Conservation (phyloP, 2,888 invertebrate genomes). For the Fragum fragum region DNA sequence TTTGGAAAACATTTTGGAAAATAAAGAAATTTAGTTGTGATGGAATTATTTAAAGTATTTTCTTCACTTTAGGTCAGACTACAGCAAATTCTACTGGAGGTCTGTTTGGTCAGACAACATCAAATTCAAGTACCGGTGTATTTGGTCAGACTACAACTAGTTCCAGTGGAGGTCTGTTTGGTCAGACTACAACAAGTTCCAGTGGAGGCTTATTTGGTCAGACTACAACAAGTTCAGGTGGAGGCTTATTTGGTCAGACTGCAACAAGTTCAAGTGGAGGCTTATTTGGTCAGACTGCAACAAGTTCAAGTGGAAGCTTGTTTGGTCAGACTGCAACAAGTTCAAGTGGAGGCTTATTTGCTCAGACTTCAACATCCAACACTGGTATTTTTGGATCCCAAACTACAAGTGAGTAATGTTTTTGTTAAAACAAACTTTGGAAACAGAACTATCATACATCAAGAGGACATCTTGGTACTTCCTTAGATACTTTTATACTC, state of each 20-base stretch:
- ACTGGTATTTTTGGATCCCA: constrained; percentile 41
- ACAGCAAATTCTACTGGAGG: constrained; percentile 25
- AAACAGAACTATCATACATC: no score
- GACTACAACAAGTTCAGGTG: constrained; percentile 38
- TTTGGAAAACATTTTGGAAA: no score
- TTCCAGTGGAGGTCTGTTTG: constrained; percentile 8
- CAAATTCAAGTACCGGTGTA: constrained; percentile 28
- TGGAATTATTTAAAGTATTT: no score
- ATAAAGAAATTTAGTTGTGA: no score
- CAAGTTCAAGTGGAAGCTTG: constrained; percentile 21
- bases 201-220: constrained; percentile 5
- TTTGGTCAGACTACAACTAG: constrained; percentile 41
- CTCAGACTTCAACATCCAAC: constrained; percentile 35
- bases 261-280: constrained; percentile 25
- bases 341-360: constrained; percentile 42
- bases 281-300: constrained; percentile 34
- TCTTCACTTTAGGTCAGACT: no score
- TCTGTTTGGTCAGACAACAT: constrained; percentile 47
- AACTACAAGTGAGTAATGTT: background rate
- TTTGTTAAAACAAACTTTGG: no score
- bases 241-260: constrained; percentile 52
- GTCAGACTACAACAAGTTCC: constrained; percentile 22
- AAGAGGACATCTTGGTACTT: no score
- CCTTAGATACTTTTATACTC: no score
- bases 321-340: constrained; percentile 52